These are phyloP conservation scores for Chelidonichthys spinosus DNA, from an alignment of 2,797 vertebrate genomes.

Conservation along the genomic window DNA sequence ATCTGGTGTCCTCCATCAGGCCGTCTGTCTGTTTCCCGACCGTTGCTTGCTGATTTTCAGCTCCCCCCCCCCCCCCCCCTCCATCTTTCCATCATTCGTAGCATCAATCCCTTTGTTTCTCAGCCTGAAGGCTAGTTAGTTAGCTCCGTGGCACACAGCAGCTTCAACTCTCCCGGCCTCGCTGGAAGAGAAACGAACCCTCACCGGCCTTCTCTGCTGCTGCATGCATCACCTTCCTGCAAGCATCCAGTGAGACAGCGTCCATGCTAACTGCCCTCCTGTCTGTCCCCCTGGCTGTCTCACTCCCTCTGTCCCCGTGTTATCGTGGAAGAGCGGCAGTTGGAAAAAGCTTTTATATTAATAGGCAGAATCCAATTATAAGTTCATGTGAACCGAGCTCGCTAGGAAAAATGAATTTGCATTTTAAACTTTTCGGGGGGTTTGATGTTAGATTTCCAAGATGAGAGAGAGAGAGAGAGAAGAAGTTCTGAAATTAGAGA, in stretches of 20 bases:
- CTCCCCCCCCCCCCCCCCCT: neutral
- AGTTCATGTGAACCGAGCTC: slow-evolving; percentile 77
- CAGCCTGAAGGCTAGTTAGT: slow-evolving; percentile 15
- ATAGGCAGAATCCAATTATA: slow-evolving; percentile 84
- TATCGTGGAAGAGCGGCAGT: slow-evolving; percentile 57
- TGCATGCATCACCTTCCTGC: no score
- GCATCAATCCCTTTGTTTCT: slow-evolving; percentile 25
- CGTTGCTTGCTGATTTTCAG: slow-evolving; percentile 47
- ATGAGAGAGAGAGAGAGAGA: slow-evolving; percentile 61
- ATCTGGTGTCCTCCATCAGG: slow-evolving; percentile 77
- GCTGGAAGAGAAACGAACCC: no score
- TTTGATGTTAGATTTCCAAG: slow-evolving; percentile 78
- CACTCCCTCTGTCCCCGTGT: slow-evolving; percentile 26
- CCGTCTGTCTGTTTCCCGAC: slow-evolving; percentile 70
- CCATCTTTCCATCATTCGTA: slow-evolving; percentile 37
- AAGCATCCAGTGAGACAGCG: slow-evolving; percentile 89
- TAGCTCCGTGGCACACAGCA: slow-evolving; percentile 11
- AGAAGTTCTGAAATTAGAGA: slow-evolving; percentile 50
- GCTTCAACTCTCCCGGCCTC: neutral
- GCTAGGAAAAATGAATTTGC: slow-evolving; percentile 74
- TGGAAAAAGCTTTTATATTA: slow-evolving; percentile 76
- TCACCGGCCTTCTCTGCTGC: neutral
- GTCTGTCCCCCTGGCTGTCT: slow-evolving; percentile 37
- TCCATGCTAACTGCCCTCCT: slow-evolving; percentile 88
- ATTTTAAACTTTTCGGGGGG: slow-evolving; percentile 74